These are phyloP conservation scores for Pachyuromys duprasi DNA, from an alignment of 2,797 vertebrate genomes.

Conservation along the genomic window DNA sequence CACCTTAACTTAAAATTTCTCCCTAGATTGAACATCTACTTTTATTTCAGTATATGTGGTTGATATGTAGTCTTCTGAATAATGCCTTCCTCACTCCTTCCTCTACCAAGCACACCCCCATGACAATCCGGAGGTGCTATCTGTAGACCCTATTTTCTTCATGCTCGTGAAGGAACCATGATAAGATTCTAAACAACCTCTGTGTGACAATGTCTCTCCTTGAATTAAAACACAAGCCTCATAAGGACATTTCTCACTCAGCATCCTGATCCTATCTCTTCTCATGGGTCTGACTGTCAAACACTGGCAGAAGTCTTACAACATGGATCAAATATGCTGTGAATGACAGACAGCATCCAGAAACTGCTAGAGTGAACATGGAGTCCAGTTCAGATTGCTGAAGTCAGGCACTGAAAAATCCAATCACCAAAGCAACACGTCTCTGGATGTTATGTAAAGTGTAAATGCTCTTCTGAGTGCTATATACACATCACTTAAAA, in stretches of 20 bases:
- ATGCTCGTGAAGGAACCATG: background rate
- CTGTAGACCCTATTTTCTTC: background rate
- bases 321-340: background rate
- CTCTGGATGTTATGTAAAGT: background rate
- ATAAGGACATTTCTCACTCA: background rate
- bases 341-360: background rate
- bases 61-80: background rate
- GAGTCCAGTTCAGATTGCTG: background rate
- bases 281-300: background rate
- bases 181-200: background rate
- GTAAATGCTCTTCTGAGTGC: background rate
- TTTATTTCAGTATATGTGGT: background rate
- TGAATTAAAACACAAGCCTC: background rate
- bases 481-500: background rate
- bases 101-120: background rate
- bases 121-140: background rate
- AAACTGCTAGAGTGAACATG: background rate
- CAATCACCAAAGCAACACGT: background rate
- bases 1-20: background rate
- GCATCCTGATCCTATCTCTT: background rate
- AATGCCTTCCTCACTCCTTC: background rate
- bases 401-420: background rate
- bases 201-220: background rate
- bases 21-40: background rate
- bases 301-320: background rate